Evolutionary conservation across 2,888 invertebrate species (phyloP).

Genomic region (Apocheima hispidaria): DNA sequence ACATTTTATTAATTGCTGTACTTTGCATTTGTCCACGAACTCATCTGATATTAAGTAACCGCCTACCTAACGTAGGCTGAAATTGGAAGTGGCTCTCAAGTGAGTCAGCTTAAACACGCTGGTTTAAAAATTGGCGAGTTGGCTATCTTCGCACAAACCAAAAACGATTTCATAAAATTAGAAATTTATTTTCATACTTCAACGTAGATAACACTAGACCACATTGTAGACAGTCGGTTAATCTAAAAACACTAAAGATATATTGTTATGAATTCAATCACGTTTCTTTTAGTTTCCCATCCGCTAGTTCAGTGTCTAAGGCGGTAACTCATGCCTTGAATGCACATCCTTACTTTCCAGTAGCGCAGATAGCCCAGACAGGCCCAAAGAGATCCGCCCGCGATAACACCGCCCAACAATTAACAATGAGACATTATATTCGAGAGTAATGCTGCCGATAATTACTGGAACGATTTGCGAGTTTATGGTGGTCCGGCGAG

Average conservation of each 20-base stretch:
- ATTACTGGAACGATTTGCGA: constrained; percentile 79
- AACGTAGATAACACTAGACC: no score
- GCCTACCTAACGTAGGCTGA: no score
- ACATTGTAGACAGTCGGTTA: background rate
- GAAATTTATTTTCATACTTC: no score
- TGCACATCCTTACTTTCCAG: constrained; percentile 48
- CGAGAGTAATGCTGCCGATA: constrained; percentile 76
- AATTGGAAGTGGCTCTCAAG: no score
- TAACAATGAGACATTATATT: constrained; percentile 86
- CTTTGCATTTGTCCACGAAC: no score
- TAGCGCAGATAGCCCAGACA: constrained; percentile 74
- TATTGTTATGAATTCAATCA: constrained; percentile 3
- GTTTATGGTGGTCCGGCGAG: constrained; percentile 69
- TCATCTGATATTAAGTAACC: no score
- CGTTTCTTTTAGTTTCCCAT: background rate
- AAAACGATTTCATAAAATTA: no score
- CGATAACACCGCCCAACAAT: constrained; percentile 78
- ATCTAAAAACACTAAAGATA: background rate
- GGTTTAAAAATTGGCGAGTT: no score
- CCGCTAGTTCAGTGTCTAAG: background rate
- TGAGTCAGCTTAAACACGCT: no score
- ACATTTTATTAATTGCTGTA: no score
- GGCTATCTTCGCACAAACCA: no score
- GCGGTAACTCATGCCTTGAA: constrained; percentile 17
- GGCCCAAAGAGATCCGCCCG: constrained; percentile 81